A percentile compares a stretch with the other conserved stretches of the same genome.
Evolutionary conservation across 1,140 invertebrate genomes (phyloP).

Genomic region (Drosophila trapezifrons): DNA sequence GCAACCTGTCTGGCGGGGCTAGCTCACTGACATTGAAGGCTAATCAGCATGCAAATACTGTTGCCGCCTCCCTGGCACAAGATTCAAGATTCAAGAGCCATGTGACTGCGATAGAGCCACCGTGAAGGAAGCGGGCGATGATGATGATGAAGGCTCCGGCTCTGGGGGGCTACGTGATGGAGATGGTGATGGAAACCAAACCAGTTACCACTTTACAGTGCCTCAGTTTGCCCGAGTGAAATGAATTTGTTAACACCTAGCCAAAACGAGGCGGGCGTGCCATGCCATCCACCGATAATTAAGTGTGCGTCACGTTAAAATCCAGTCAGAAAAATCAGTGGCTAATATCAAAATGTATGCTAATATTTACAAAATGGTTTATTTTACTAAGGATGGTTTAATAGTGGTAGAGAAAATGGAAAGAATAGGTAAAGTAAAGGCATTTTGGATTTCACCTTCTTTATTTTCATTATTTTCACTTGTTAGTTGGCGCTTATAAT

Average conservation of each 20-base stretch:
- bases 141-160: constrained; percentile 19
- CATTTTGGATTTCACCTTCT: too few species aligned
- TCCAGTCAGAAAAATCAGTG: constrained; percentile 4
- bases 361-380: too few species aligned
- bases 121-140: constrained; percentile 23
- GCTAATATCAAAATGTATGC: too few species aligned
- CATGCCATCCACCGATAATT: constrained; percentile 63
- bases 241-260: constrained; percentile 82
- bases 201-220: constrained; percentile 68
- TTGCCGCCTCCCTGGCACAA: constrained; percentile 68
- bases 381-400: too few species aligned
- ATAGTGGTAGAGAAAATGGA: too few species aligned
- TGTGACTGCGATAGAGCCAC: constrained; percentile 70
- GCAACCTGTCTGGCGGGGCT: constrained; percentile 59
- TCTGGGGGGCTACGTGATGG: constrained; percentile 30
- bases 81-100: constrained; percentile 73
- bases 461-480: too few species aligned
- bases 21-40: constrained; percentile 61
- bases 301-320: constrained; percentile 65
- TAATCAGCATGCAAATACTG: constrained; percentile 83
- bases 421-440: too few species aligned
- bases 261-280: constrained; percentile 54
- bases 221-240: constrained; percentile 72
- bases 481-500: too few species aligned
- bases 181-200: constrained; percentile 43